Base-by-base conservation (phyloP, 92 coral and sea anemone genomes). In the Plumapathes pennacea region DNA sequence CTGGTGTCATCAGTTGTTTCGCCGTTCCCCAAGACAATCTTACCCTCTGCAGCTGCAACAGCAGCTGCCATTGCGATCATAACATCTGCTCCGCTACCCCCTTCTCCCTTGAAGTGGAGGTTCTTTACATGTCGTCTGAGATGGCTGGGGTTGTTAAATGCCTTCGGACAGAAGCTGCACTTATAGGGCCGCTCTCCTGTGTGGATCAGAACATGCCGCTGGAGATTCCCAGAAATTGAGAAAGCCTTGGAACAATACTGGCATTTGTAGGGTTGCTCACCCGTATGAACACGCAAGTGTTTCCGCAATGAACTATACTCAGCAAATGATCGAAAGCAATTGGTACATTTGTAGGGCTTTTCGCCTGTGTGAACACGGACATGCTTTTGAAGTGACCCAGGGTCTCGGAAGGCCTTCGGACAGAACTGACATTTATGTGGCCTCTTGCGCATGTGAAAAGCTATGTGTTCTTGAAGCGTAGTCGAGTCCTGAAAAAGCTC, bases 281-380 rank as follows among this genome's bases (percentile, higher is more conserved):
- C 98, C 47, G 98, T 92, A 64, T 92, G 98, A 25, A 88, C 96
- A 25, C 98, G 74, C 32, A 80, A 80, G 43, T 92, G 98, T 36
- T 92, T 92, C 28, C 98, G 63, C 22, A 92, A 67, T 15, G 98
- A 92, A 77, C 98, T 92, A 63, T 92, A 92, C 77, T 92, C 98
- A 0, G 98, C 98, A 72, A 92, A 92, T 13, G 96, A 92, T 41
- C 77, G 74, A 38, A 62, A 64, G 48, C 92, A 81, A 40, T 82
- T 80, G 17, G 74, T 72, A 31, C 98, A 92, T 41, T 92, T 83
- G 55, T 71, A 92, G 0, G 98, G 98, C 44, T 85, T 89, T 30
- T 92, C 98, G 1, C 98, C 98, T 34, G 98, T 92, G 64, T 92
- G 98, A 11, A 92, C 89, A 2, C 98, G 86, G 18, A 92, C 84